Evolutionary conservation across 37 sponge, comb jelly and placozoan genomes (phyloP), one percentile per base, ranked within the genome.

Genomic region (Haliclona indistincta): DNA sequence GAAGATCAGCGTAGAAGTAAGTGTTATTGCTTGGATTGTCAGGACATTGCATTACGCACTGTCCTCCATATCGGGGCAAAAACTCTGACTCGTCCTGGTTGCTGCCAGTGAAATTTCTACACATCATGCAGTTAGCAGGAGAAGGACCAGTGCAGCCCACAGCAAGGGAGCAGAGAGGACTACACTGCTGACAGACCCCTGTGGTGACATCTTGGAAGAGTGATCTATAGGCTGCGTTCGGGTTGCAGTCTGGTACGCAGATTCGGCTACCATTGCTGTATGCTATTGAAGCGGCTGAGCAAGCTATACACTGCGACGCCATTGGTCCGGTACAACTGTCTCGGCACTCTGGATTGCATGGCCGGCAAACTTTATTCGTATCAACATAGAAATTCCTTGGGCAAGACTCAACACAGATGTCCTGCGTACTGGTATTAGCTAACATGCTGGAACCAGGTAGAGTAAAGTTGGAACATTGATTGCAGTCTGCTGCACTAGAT

Each of bases 81-180:
- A 60, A 53, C 0, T 33, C 33, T 19, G 61, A 38, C 4, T 33
- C 36, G 17, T n/a, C 13, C 11, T 30, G n/a, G 43, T 37, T 60
- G 2, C 1, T 72, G 20, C 32, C 20, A 0, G 81, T 8, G 17
- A 30, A 32, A 10, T 56, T 13, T 3, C 26, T 11, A 33, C 93
- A 92, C n/a, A 47, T 36, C 20, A 63, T 65, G 63, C 93, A 92
- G 37, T 92, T 85, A 26, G 53, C 17, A 23, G 83, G 63, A 4
- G 41, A 70, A 0, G 85, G 84, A 19, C 93, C 88, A 0, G 20
- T 52, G 39, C 93, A 92, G 0, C 93, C 88, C n/a, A 28, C 58
- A 6, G 20, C 25, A 10, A 19, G 33, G 2, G 76, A 84, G 54
- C 93, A 92, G 0, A 70, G 54, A 13, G 19, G 8, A 39, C 53